These are phyloP conservation scores for Halesus radiatus DNA, from an alignment of 1,140 invertebrate genomes.

Conservation along the genomic window DNA sequence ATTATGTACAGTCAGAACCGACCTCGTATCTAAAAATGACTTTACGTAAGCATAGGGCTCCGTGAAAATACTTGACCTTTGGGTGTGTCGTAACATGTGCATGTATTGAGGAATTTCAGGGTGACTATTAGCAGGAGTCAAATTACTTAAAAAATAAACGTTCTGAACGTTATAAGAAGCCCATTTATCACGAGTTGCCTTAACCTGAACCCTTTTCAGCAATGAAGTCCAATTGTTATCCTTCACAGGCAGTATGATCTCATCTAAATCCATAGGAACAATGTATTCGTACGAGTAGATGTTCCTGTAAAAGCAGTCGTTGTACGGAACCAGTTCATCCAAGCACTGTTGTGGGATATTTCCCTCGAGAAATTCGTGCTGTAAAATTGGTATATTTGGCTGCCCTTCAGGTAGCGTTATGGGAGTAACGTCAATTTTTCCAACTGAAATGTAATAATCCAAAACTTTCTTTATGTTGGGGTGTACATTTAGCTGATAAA, in stretches of 20 bases:
- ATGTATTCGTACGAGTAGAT: slow-evolving; percentile 93
- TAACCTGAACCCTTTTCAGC: slow-evolving; percentile 81
- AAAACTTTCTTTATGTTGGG: slow-evolving; percentile 93
- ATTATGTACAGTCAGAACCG: slow-evolving; percentile 1
- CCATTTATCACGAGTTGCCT: slow-evolving; percentile 81
- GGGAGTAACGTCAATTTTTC: slow-evolving; percentile 86
- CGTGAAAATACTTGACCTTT: neutral
- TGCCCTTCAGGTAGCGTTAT: slow-evolving; percentile 91
- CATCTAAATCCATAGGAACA: slow-evolving; percentile 92
- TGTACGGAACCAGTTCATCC: slow-evolving; percentile 96
- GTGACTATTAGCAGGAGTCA: neutral
- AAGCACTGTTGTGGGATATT: slow-evolving; percentile 93
- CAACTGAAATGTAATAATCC: slow-evolving; percentile 82
- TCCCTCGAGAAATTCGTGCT: slow-evolving; percentile 90
- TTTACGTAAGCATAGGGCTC: neutral
- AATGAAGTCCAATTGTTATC: slow-evolving; percentile 84
- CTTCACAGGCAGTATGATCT: slow-evolving; percentile 93
- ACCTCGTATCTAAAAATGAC: slow-evolving; percentile 2
- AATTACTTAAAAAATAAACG: slow-evolving; percentile 10
- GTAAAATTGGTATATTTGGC: slow-evolving; percentile 89
- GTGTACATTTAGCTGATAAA: slow-evolving; percentile 92
- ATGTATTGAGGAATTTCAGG: neutral
- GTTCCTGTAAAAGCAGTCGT: slow-evolving; percentile 96
- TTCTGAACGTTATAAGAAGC: slow-evolving; percentile 15
- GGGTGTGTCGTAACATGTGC: slow-evolving; percentile 7